A percentile compares a stretch with the other conserved stretches of the same genome.
phyloP scores from a whole-genome alignment of 2,797 vertebrate species.

The Pangasius krempfi region DNA sequence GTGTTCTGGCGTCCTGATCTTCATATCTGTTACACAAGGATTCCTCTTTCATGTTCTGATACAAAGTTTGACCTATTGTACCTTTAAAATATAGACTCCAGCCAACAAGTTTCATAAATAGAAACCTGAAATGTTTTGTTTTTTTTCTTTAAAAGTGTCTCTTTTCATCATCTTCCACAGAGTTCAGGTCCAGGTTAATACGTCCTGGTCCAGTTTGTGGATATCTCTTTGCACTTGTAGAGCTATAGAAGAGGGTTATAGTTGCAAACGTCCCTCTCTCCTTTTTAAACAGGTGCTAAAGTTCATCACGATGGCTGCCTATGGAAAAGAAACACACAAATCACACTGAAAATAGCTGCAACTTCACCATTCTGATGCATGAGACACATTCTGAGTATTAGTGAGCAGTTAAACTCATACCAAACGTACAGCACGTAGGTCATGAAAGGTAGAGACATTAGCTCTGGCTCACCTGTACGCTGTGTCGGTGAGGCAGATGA shows the following conservation, averaged over 20 bases:
- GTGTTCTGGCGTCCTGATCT: neutral
- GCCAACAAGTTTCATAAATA: constrained; percentile 50
- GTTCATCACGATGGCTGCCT: constrained; percentile 86
- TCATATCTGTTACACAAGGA: neutral
- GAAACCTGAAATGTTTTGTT: constrained; percentile 50
- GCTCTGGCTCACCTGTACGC: constrained; percentile 59
- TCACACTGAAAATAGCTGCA: neutral
- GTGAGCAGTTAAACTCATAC: neutral
- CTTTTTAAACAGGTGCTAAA: constrained; percentile 75
- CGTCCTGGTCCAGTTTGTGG: constrained; percentile 63
- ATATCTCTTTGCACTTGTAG: constrained; percentile 54
- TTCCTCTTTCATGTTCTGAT: neutral
- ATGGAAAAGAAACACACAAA: constrained; percentile 38
- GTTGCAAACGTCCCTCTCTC: constrained; percentile 56
- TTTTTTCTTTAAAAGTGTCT: constrained; percentile 39
- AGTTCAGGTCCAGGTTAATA: constrained; percentile 52
- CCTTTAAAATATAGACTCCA: constrained; percentile 23
- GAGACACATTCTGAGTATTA: neutral
- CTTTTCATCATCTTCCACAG: constrained; percentile 8
- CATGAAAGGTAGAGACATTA: neutral
- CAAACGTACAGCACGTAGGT: neutral
- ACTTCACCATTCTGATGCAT: neutral
- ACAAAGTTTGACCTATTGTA: neutral
- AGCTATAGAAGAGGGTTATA: constrained; percentile 54
- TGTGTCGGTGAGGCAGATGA: constrained; percentile 48